A percentile compares a stretch with the other conserved stretches of the same genome.
Conservation (phyloP, 1,140 invertebrate genomes). For the Drosophila neocordata region DNA sequence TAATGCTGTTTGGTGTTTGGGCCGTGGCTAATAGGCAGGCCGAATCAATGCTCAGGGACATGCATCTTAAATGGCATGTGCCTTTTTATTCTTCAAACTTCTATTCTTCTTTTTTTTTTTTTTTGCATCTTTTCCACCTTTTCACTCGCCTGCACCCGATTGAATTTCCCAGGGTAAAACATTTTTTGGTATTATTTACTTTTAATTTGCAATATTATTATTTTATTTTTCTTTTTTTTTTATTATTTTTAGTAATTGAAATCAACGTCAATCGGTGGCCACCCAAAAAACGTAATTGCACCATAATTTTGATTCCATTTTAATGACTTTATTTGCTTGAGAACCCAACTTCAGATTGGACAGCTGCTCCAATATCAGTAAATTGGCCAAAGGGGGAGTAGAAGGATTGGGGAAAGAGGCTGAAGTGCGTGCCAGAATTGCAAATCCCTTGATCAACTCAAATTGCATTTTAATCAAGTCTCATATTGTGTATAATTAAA, state of each 20-base stretch:
- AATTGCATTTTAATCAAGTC: constrained; percentile 80
- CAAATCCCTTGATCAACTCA: constrained; percentile 20
- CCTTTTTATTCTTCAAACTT: not conserved
- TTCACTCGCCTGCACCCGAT: not conserved
- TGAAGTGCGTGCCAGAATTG: constrained; percentile 3
- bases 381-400: not conserved
- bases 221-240: constrained; percentile 26
- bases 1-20: not conserved
- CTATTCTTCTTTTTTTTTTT: not conserved
- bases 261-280: constrained; percentile 43
- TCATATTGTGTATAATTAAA: constrained; percentile 69
- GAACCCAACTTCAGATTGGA: not conserved
- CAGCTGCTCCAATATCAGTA: constrained; percentile 10
- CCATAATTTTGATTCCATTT: constrained; percentile 78
- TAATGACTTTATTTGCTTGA: constrained; percentile 74
- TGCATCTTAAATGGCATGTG: constrained; percentile 41
- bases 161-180: constrained; percentile 19
- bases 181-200: constrained; percentile 13
- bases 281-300: constrained; percentile 77
- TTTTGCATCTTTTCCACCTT: not conserved
- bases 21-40: constrained; percentile 57
- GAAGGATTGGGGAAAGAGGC: not conserved
- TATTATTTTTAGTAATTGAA: constrained; percentile 66
- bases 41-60: not conserved
- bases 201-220: constrained; percentile 29